Base-by-base conservation (phyloP, 1,140 invertebrate genomes). In the Lucilia sericata region DNA sequence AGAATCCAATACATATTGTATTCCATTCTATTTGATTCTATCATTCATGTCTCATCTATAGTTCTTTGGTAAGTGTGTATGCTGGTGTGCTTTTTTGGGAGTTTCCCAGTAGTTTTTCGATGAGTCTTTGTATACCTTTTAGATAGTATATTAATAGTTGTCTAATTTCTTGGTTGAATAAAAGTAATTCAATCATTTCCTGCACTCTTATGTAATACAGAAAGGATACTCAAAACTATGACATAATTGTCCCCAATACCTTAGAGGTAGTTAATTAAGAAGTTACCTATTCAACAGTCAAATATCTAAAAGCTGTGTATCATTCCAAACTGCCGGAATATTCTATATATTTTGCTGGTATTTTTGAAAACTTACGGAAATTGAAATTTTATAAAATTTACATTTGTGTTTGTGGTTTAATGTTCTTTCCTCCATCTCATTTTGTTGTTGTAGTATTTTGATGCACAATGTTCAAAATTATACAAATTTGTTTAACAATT, bases 371-470 rank as follows among this genome's bases (percentile, higher is more conserved):
- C 76, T 49, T 80, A 49, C 76, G 76, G 76, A 80, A 80, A 80
- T 80, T 80, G 76, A 80, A 80, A 80, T 80, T 80, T 80, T 80
- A 80, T 80, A 80, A 80, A 80, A 80, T 80, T 21, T 80, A 49
- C 36, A 78, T 78, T 19, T 78, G 8, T 47, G 75, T 80, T 51
- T n/a, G 42, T 80, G 76, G 65, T 70, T 70, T 70, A 70, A 21
- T 70, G 34, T 17, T 76, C 42, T 42, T 42, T 42, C 7, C 42
- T 42, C 42, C 5, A 42, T 42, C 42, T 42, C 42, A 8, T 42
- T 76, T 76, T 76, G 36, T 30, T 30, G 25, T 30, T 30, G 25
- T 78, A 47, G 21, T 47, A 17, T 76, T 76, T 55, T 55, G 10
- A 60, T 80, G 17, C 42, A 30, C 25, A 47, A 49, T 21, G 76